A percentile compares a stretch with the other conserved stretches of the same genome.
Conservation (phyloP, 2,888 invertebrate genomes). For the Drosophila algonquin region DNA sequence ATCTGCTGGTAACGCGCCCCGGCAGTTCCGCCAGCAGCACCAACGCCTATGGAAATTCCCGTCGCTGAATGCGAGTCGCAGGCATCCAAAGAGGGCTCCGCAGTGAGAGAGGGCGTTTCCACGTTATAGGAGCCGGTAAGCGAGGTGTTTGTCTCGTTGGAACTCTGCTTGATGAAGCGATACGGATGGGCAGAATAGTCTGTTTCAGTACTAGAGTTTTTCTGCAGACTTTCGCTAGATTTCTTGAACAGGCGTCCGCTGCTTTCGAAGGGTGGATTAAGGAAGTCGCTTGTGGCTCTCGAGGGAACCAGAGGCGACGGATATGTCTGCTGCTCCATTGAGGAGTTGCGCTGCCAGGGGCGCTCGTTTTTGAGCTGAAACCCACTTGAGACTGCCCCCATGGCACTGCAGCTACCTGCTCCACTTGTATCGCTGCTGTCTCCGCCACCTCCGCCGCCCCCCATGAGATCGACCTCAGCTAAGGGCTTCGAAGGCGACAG, state of each 20-base stretch:
- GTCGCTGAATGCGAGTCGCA: slow-evolving; percentile 76
- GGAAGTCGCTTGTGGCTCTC: slow-evolving; percentile 81
- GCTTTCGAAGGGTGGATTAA: slow-evolving; percentile 82
- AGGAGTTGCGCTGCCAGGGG: slow-evolving; percentile 80
- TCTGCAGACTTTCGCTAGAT: slow-evolving; percentile 84
- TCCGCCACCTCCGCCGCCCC: slow-evolving; percentile 40
- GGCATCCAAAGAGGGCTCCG: slow-evolving; percentile 83
- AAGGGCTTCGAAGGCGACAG: slow-evolving; percentile 83
- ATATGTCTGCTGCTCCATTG: slow-evolving; percentile 81
- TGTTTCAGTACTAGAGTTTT: slow-evolving; percentile 84
- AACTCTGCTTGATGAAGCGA: slow-evolving; percentile 84
- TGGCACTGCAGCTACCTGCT: slow-evolving; percentile 58
- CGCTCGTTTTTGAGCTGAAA: slow-evolving; percentile 80
- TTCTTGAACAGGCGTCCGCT: slow-evolving; percentile 81
- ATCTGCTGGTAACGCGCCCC: slow-evolving; percentile 78
- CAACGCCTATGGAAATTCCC: slow-evolving; percentile 63
- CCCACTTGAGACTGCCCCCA: slow-evolving; percentile 54
- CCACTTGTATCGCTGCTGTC: slow-evolving; percentile 72
- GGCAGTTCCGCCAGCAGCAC: slow-evolving; percentile 60
- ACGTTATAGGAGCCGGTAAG: slow-evolving; percentile 84
- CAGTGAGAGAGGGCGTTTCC: slow-evolving; percentile 83
- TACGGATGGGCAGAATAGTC: slow-evolving; percentile 84
- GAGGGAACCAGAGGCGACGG: slow-evolving; percentile 78
- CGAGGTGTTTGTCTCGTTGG: slow-evolving; percentile 84
- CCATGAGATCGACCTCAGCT: slow-evolving; percentile 64